Percentiles rank a stretch among this genome's conserved stretches.
Conservation (phyloP, 37 sponge, comb jelly and placozoan species). For the Amphimedon queenslandica region DNA sequence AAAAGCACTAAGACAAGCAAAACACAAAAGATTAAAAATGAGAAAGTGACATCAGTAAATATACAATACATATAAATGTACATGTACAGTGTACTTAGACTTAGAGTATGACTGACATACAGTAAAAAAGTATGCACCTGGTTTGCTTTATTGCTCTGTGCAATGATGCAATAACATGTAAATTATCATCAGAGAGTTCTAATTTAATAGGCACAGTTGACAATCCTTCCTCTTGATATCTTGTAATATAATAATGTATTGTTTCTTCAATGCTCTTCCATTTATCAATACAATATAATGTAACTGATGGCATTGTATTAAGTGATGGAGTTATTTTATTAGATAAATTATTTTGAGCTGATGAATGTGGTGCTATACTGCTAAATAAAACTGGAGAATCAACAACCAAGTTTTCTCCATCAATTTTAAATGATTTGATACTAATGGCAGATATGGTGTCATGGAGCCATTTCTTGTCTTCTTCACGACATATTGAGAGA, state of each 20-base stretch:
- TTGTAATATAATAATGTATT: constrained; percentile 26
- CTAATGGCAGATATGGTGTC: not conserved
- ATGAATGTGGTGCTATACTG: not conserved
- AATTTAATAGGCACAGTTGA: constrained; percentile 27
- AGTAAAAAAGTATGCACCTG: constrained; percentile 16
- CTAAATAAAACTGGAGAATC: not conserved
- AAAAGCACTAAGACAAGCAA: not conserved
- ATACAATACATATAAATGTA: not conserved
- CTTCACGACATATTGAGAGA: constrained; percentile 47
- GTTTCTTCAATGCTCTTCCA: constrained; percentile 43
- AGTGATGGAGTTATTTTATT: not conserved
- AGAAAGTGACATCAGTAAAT: not conserved
- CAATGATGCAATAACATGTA: constrained; percentile 44
- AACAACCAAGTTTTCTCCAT: not conserved
- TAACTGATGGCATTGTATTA: not conserved
- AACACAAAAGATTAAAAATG: not conserved
- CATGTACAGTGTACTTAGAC: not conserved
- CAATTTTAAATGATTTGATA: not conserved
- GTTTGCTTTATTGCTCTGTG: constrained; percentile 67
- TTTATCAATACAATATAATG: constrained; percentile 15
- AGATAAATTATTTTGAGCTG: not conserved
- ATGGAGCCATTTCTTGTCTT: constrained; percentile 44
- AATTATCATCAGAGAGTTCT: constrained; percentile 40
- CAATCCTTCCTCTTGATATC: constrained; percentile 55
- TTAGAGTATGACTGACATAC: not conserved